A percentile compares a stretch with the other conserved stretches of the same genome.
Conservation (phyloP, 2,888 invertebrate species). For the Agonopterix subpropinquella region DNA sequence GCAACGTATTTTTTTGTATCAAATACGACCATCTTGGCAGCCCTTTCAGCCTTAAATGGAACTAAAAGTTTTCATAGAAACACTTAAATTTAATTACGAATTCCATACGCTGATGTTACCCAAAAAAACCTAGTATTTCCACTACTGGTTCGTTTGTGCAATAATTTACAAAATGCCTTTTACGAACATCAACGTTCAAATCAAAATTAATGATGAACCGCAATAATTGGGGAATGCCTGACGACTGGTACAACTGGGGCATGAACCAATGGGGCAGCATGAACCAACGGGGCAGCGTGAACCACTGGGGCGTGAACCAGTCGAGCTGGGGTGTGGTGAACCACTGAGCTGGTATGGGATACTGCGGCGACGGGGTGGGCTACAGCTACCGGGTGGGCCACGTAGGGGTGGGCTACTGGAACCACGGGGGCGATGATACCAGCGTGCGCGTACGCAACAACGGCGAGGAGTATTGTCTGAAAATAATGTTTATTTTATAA, state of each 20-base stretch:
- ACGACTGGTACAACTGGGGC: slow-evolving; percentile 45
- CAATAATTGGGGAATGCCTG: slow-evolving; percentile 43
- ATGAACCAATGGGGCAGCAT: slow-evolving; percentile 38
- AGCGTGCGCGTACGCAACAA: slow-evolving; percentile 54
- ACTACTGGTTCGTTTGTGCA: no score
- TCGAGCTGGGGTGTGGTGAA: slow-evolving; percentile 29
- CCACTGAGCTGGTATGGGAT: slow-evolving; percentile 38
- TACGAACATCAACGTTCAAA: no score
- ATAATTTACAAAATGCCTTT: no score
- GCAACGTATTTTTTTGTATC: no score
- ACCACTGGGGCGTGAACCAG: slow-evolving; percentile 24
- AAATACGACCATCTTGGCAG: no score
- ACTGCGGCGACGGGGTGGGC: slow-evolving; percentile 37
- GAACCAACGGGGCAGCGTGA: slow-evolving; percentile 26
- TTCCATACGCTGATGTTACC: no score
- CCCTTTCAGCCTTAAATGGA: no score
- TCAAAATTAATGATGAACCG: slow-evolving; percentile 45
- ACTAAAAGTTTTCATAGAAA: no score
- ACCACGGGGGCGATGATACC: slow-evolving; percentile 54
- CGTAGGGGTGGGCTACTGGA: slow-evolving; percentile 44
- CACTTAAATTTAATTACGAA: no score
- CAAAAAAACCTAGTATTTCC: no score
- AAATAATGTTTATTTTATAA: slow-evolving; percentile 11
- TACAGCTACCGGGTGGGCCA: slow-evolving; percentile 35
- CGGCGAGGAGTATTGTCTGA: slow-evolving; percentile 59